Conservation (phyloP, 2,888 invertebrate genomes). For the Molorchus minor region DNA sequence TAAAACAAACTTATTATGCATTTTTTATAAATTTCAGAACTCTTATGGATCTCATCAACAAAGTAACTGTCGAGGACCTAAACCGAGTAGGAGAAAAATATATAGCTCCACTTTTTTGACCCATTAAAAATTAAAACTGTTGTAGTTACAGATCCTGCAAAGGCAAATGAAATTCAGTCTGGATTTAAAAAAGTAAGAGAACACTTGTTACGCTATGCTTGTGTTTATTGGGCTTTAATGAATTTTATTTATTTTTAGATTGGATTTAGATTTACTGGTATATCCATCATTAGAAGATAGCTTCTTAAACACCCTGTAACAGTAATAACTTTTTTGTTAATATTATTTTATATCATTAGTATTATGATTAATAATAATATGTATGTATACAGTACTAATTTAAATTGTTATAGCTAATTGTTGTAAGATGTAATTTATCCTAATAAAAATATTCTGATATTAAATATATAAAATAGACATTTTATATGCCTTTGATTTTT, state of each 20-base stretch:
- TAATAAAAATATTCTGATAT: no score
- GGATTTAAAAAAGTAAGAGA: slow-evolving; percentile 72
- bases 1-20: no score
- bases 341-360: not conserved
- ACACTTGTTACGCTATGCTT: not conserved
- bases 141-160: slow-evolving; percentile 80
- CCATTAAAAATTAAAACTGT: slow-evolving; percentile 70
- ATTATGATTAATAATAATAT: no score
- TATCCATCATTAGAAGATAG: slow-evolving; percentile 36
- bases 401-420: not conserved
- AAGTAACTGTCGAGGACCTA: slow-evolving; percentile 72
- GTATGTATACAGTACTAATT: slow-evolving; percentile 1
- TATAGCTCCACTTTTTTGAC: slow-evolving; percentile 74
- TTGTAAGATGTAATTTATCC: not conserved
- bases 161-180: slow-evolving; percentile 72
- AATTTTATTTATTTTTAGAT: slow-evolving; percentile 29
- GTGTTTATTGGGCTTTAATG: slow-evolving; percentile 9
- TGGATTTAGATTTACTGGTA: slow-evolving; percentile 33
- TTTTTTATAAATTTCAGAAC: slow-evolving; percentile 65
- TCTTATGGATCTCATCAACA: slow-evolving; percentile 71
- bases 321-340: not conserved
- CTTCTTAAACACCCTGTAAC: slow-evolving; percentile 34
- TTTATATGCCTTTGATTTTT: no score
- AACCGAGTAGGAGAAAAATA: slow-evolving; percentile 76
- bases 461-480: no score